Conservation (phyloP, 2,888 invertebrate genomes). For the Drosophila vallismaia region DNA sequence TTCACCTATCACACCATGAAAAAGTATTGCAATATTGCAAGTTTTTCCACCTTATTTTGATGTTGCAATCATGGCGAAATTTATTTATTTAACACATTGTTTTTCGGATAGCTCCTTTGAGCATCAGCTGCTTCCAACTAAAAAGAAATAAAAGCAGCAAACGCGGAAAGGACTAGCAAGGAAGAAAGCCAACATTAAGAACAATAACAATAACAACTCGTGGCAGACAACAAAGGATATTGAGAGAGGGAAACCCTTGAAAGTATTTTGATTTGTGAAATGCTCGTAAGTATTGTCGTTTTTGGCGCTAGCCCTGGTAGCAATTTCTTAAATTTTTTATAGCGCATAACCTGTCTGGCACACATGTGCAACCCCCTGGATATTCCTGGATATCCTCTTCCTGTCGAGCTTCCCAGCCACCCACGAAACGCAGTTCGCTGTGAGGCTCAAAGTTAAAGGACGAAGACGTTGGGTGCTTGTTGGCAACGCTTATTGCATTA, state of each 20-base stretch:
- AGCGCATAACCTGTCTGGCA: conserved; percentile 77
- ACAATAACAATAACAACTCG: conserved; percentile 45
- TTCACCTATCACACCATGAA: conserved; percentile 32
- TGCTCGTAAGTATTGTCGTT: conserved; percentile 75
- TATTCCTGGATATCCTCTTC: not conserved
- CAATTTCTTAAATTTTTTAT: conserved; percentile 79
- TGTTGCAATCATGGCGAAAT: conserved; percentile 39
- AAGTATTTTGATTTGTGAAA: conserved; percentile 79
- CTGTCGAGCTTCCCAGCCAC: conserved; percentile 3
- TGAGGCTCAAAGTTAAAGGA: conserved; percentile 62
- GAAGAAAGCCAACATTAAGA: conserved; percentile 34
- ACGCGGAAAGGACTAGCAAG: conserved; percentile 37
- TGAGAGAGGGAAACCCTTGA: conserved; percentile 27
- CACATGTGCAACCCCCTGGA: conserved; percentile 57
- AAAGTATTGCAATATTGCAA: conserved; percentile 14
- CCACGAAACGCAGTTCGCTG: conserved; percentile 51
- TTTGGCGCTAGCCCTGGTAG: conserved; percentile 68
- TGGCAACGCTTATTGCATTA: conserved; percentile 79
- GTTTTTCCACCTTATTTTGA: conserved; percentile 30
- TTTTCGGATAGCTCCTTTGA: conserved; percentile 36
- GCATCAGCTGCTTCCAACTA: conserved; percentile 59
- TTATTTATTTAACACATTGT: conserved; percentile 71
- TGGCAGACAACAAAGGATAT: conserved; percentile 32
- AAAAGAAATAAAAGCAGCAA: not conserved
- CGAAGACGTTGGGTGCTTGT: conserved; percentile 61